Evolutionary conservation across 2,888 invertebrate species (phyloP).

Genomic region (Caradrina kadenii): DNA sequence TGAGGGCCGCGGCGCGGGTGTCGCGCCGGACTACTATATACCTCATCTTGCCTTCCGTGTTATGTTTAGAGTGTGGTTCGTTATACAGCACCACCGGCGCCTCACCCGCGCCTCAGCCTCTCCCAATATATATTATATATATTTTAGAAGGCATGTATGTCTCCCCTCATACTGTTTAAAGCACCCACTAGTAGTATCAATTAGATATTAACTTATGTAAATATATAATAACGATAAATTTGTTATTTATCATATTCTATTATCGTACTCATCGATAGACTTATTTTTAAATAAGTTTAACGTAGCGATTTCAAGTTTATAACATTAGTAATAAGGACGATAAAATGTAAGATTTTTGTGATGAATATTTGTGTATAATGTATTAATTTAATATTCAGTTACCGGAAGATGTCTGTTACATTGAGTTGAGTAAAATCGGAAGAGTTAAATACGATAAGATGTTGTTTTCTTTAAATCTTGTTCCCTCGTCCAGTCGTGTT

Average conservation of each 20-base stretch:
- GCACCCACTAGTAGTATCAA: conserved; percentile 83
- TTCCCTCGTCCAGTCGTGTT: conserved; percentile 78
- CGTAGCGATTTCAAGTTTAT: conserved; percentile 85
- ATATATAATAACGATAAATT: conserved; percentile 85
- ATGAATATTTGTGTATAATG: conserved; percentile 86
- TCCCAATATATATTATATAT: conserved; percentile 72
- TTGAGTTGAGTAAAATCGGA: conserved; percentile 88
- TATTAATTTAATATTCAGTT: conserved; percentile 88
- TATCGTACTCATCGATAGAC: conserved; percentile 86
- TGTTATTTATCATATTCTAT: conserved; percentile 89
- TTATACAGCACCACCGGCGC: conserved; percentile 49
- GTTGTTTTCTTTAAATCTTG: conserved; percentile 86
- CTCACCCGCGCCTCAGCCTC: conserved; percentile 46
- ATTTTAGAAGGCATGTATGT: conserved; percentile 82
- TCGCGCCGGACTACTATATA: conserved; percentile 65
- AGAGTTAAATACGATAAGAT: conserved; percentile 83
- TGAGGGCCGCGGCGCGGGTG: conserved; percentile 65
- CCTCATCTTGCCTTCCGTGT: conserved; percentile 83
- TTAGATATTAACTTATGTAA: conserved; percentile 85
- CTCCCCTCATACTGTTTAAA: conserved; percentile 83
- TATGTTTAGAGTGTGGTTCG: conserved; percentile 68
- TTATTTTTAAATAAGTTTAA: conserved; percentile 87
- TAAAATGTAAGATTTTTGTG: conserved; percentile 83
- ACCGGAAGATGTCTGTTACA: conserved; percentile 88
- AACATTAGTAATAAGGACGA: conserved; percentile 80